These are phyloP conservation scores for Ophthalmolycus amberensis DNA, from an alignment of 2,113 vertebrate genomes.

Conservation along the genomic window DNA sequence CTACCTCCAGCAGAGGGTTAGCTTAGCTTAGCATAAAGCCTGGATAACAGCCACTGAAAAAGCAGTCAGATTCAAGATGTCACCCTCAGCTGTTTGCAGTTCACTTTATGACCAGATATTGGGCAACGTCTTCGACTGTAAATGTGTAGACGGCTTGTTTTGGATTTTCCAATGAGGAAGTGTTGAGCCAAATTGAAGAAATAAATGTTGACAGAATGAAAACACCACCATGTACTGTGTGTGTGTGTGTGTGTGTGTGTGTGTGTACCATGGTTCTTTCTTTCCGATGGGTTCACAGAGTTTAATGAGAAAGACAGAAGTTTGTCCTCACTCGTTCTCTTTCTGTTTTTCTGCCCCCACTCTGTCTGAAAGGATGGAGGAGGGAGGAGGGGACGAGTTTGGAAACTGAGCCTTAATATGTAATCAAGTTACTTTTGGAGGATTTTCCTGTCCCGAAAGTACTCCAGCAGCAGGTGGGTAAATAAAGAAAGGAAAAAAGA, in stretches of 20 bases:
- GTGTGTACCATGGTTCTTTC: background rate
- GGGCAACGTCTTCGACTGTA: background rate
- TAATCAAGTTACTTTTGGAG: conserved; percentile 47
- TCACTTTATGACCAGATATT: conserved; percentile 12
- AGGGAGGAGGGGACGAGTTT: background rate
- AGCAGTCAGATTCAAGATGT: background rate
- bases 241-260: background rate
- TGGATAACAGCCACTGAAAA: background rate
- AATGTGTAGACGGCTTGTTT: conserved; percentile 36
- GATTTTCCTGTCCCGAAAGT: conserved; percentile 41
- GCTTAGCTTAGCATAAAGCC: background rate
- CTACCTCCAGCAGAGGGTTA: background rate
- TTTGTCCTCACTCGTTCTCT: conserved; percentile 24
- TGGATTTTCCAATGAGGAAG: conserved; percentile 37
- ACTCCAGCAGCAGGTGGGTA: conserved; percentile 56
- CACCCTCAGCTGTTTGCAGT: background rate
- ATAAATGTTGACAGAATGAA: conserved; percentile 1
- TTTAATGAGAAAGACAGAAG: conserved; percentile 75
- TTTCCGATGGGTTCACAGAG: conserved; percentile 53
- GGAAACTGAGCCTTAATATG: conserved; percentile 36
- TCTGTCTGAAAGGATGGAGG: conserved; percentile 30
- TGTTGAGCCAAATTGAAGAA: conserved; percentile 15
- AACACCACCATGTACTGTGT: background rate
- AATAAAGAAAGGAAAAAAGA: conserved; percentile 48
- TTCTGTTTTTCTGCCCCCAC: conserved; percentile 52